Evolutionary conservation across 2,113 vertebrate genomes (phyloP).

Genomic region (Ancistrus triradiatus): DNA sequence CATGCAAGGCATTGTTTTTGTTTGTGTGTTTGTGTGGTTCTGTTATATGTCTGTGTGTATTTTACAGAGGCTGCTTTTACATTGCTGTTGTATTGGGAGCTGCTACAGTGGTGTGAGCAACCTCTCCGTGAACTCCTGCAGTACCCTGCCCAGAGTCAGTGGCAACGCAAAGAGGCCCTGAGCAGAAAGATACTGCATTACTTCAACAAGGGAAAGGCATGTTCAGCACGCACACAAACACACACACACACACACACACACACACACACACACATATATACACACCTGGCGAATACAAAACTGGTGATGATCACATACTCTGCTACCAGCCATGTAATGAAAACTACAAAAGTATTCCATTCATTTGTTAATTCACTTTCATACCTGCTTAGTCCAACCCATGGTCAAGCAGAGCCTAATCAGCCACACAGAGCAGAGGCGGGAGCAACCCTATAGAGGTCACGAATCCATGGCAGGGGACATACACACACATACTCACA

Average conservation of each 20-base stretch:
- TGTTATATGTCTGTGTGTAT: background rate
- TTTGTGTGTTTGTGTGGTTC: background rate
- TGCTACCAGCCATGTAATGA: too few relatives aligned
- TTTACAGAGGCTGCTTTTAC: slow-evolving; percentile 93
- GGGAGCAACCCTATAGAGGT: too few relatives aligned
- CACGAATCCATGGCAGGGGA: too few relatives aligned
- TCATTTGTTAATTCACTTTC: too few relatives aligned
- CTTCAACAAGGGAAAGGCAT: slow-evolving; percentile 98
- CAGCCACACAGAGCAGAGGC: too few relatives aligned
- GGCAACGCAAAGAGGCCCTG: slow-evolving; percentile 94
- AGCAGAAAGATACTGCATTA: slow-evolving; percentile 96
- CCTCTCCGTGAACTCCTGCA: slow-evolving; percentile 94
- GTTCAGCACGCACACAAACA: background rate
- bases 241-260: background rate
- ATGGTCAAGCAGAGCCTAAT: too few relatives aligned
- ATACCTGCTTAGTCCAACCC: too few relatives aligned
- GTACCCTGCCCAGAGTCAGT: slow-evolving; percentile 91
- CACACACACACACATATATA: too few relatives aligned
- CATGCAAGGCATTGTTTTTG: background rate
- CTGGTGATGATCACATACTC: too few relatives aligned
- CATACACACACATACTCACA: too few relatives aligned
- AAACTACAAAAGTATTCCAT: too few relatives aligned
- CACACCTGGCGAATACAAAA: too few relatives aligned
- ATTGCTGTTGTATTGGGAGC: slow-evolving; percentile 92
- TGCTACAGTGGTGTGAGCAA: slow-evolving; percentile 94